Evolutionary conservation across 2,797 vertebrate species (phyloP).

Genomic region (Brachyrhaphis roseni): DNA sequence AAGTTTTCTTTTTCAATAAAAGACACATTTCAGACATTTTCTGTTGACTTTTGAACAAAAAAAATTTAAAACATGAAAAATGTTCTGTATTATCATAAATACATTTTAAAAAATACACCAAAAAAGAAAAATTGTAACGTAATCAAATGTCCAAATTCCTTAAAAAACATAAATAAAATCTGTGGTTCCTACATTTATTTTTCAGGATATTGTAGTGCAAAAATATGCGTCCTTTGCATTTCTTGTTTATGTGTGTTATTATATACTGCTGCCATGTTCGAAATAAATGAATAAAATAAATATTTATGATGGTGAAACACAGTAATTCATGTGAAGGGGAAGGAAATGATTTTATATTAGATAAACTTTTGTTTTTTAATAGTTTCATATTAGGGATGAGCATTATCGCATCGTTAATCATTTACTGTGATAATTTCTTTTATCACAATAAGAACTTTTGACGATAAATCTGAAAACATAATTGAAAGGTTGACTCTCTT

Average conservation of each 20-base stretch:
- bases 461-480: neutral
- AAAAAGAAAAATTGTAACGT: neutral
- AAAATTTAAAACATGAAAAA: conserved; percentile 1
- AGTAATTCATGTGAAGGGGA: neutral
- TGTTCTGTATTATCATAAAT: neutral
- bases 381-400: no score
- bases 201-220: neutral
- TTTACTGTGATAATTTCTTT: no score
- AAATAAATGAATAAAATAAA: no score
- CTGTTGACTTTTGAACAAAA: neutral
- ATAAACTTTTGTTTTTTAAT: no score
- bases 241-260: no score
- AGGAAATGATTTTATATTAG: neutral
- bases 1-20: neutral
- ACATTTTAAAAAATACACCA: neutral
- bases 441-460: no score
- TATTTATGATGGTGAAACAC: neutral
- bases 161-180: neutral
- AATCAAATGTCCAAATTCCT: no score
- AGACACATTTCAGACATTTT: neutral
- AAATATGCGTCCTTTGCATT: no score
- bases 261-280: no score
- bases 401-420: no score
- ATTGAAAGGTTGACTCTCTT: neutral
- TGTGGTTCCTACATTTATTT: neutral